Conservation (phyloP, 2,797 vertebrate species). For the Chelonia mydas region DNA sequence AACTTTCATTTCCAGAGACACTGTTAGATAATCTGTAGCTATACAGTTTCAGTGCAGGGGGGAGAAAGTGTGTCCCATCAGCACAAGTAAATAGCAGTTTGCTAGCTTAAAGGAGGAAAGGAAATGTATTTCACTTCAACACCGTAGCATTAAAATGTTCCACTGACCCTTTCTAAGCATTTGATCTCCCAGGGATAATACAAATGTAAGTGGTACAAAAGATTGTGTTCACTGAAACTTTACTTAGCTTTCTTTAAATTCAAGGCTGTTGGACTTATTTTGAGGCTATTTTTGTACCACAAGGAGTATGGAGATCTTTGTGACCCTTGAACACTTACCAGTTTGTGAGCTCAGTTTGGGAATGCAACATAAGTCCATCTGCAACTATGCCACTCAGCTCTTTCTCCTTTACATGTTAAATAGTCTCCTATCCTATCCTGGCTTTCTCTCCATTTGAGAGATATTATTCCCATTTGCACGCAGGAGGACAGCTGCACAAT, state of each 20-base stretch:
- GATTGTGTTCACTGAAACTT: neutral
- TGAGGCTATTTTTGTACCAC: neutral
- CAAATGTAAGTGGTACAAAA: neutral
- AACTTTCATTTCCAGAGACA: neutral
- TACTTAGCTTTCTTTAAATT: neutral
- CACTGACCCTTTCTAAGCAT: neutral
- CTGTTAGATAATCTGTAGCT: neutral
- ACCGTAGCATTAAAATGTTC: neutral
- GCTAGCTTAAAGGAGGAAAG: neutral
- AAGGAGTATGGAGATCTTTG: neutral
- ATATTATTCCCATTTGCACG: neutral
- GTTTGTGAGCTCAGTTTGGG: neutral
- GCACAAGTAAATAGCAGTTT: neutral
- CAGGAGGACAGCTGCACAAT: neutral
- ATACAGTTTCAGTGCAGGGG: neutral
- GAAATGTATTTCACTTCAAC: neutral
- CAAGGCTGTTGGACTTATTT: neutral
- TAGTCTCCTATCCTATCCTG: neutral
- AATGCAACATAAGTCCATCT: neutral
- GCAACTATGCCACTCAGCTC: neutral
- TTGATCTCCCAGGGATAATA: neutral
- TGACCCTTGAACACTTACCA: neutral
- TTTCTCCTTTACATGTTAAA: neutral
- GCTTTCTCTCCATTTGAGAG: neutral
- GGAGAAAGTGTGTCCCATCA: no score